These are phyloP conservation scores for Phylloscopus trochiloides DNA, from an alignment of 2,113 vertebrate species.

Conservation along the genomic window DNA sequence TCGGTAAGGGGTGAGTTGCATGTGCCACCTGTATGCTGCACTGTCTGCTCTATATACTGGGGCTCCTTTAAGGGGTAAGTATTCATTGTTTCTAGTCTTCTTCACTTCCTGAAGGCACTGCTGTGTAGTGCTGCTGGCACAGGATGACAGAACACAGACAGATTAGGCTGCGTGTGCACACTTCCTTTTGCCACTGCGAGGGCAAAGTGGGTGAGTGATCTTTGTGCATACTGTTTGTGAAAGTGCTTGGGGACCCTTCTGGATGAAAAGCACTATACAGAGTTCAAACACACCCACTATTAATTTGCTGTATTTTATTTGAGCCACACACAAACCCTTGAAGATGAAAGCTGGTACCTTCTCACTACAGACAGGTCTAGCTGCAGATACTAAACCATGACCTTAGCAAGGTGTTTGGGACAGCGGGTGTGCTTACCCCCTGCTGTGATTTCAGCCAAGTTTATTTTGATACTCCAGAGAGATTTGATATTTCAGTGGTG, in stretches of 20 bases:
- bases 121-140: conserved; percentile 53
- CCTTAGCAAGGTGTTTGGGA: background rate
- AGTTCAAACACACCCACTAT: background rate
- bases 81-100: conserved; percentile 25
- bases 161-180: background rate
- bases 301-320: background rate
- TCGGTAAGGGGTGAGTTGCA: background rate
- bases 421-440: background rate
- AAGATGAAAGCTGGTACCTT: background rate
- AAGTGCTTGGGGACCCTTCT: conserved; percentile 27
- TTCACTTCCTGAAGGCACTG: conserved; percentile 53
- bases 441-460: background rate
- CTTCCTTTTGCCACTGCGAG: conserved; percentile 26
- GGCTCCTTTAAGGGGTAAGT: conserved; percentile 15
- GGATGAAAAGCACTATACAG: background rate
- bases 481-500: background rate
- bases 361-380: background rate
- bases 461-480: background rate
- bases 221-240: background rate
- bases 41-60: background rate
- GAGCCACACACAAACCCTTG: background rate
- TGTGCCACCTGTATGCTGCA: background rate
- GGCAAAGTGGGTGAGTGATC: conserved; percentile 53
- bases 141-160: conserved; percentile 28
- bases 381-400: background rate